Conservation (phyloP, 2,888 invertebrate species). For the Andrena bucephala region DNA sequence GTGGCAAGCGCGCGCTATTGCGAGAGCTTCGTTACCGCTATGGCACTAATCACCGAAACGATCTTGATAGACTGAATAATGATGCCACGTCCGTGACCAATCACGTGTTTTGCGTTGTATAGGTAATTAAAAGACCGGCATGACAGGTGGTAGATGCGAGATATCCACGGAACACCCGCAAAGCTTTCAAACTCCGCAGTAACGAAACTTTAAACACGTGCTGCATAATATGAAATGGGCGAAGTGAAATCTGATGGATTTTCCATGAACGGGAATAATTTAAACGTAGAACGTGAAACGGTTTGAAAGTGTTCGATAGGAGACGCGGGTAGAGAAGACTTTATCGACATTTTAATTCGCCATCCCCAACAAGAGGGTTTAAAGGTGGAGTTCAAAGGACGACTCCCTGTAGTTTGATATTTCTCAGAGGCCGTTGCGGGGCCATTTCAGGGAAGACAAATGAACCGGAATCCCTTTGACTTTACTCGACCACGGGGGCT, state of each 20-base stretch:
- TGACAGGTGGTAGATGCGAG: background rate
- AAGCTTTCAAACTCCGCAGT: too few species aligned
- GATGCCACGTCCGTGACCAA: constrained; percentile 19
- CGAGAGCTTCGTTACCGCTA: constrained; percentile 13
- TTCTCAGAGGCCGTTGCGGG: constrained; percentile 44
- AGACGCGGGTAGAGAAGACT: background rate
- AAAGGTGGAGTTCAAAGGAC: constrained; percentile 16
- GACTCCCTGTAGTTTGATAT: constrained; percentile 59
- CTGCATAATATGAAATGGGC: too few species aligned
- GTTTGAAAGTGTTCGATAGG: background rate
- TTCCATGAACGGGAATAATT: constrained; percentile 1
- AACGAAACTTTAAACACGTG: too few species aligned
- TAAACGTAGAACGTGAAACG: too few species aligned
- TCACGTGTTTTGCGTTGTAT: constrained; percentile 1
- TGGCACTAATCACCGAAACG: constrained; percentile 25
- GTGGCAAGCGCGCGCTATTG: background rate
- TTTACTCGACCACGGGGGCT: constrained; percentile 51
- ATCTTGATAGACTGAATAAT: constrained; percentile 33
- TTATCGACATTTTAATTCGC: constrained; percentile 42
- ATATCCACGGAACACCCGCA: too few species aligned
- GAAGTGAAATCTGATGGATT: too few species aligned
- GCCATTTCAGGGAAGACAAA: constrained; percentile 58
- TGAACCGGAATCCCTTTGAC: constrained; percentile 70
- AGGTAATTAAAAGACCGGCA: constrained; percentile 4
- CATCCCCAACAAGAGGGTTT: background rate